Base-by-base conservation (phyloP, 1,140 invertebrate genomes). In the Magallana gigas region DNA sequence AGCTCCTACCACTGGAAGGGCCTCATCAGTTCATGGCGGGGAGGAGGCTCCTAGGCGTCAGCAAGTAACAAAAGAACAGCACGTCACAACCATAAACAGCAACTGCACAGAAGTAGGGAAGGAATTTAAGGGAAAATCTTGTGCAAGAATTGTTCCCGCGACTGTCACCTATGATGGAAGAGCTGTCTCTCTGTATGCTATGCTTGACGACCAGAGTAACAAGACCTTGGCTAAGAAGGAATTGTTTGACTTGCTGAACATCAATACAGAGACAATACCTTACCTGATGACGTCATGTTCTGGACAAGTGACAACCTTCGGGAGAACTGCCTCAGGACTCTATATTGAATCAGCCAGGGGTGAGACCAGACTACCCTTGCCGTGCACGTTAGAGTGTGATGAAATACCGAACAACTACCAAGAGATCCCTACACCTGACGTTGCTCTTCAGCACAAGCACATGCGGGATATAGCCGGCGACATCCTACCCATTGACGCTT, bases 61-160 rank as follows among this genome's bases (percentile, higher is more conserved):
- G 23, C 23, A 23, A 23, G 23, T 23, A 23, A 23, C 2, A 11
- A 6, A 12, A 8, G 1, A 76, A 16, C 16, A 57, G 60, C 57
- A 14, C 57, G 8, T 14, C n/a, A 29, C 58, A 80, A 60, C 36
- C 8, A 29, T 90, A 6, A 56, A 62, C 1, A 68, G 87, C 29
- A 86, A 71, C 23, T 90, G 87, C 56, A 90, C 87, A 14, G 64
- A 88, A 56, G 64, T 90, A 23, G 57, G 56, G 48, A 58, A 57
- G n/a, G 14, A 16, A 36, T 84, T 84, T 8, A 16, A 56, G 58
- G 83, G 57, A n/a, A 91, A 87, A 84, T 91, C 90, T 0, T 90
- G 90, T 85, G 18, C 87, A n/a, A 87, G 89, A 58, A 87, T 84
- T 8, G 59, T 85, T 16, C 62, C 85, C 12, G 89, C 85, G 2